phyloP scores from a whole-genome alignment of 2,888 invertebrate genomes.

The Cheilosia urbana region DNA sequence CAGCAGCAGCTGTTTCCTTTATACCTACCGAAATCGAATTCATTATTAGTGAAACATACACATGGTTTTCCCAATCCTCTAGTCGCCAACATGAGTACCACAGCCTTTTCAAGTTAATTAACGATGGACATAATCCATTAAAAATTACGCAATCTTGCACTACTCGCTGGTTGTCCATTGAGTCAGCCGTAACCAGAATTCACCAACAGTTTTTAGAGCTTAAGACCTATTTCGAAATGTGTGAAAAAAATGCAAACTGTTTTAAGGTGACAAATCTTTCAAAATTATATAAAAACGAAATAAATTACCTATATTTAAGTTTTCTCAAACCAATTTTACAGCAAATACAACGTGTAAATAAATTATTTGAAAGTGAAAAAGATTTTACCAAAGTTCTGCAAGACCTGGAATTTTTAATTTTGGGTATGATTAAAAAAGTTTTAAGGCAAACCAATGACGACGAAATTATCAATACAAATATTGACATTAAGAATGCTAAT shows the following conservation, averaged over 20 bases:
- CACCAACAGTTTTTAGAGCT: slow-evolving; percentile 7
- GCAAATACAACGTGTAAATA: background rate
- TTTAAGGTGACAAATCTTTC: background rate
- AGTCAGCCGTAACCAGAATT: slow-evolving; percentile 3
- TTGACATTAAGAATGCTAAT: too few species aligned
- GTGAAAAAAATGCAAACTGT: background rate
- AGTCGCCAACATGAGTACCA: background rate
- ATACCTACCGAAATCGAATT: background rate
- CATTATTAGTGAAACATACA: background rate
- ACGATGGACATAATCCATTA: slow-evolving; percentile 11
- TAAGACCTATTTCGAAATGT: background rate
- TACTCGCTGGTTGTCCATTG: slow-evolving; percentile 10
- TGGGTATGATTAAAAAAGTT: background rate
- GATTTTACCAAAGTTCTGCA: background rate
- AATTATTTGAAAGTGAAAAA: background rate
- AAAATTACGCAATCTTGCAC: background rate
- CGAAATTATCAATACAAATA: background rate
- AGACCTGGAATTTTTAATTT: slow-evolving; percentile 3
- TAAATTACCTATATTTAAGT: background rate
- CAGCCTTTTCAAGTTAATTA: background rate
- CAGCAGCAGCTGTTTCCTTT: slow-evolving; percentile 20
- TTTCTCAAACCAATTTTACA: slow-evolving; percentile 15
- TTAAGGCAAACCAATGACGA: background rate
- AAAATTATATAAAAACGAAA: background rate
- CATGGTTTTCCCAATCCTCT: slow-evolving; percentile 2